A percentile compares a stretch with the other conserved stretches of the same genome.
Conservation (phyloP, 2,113 vertebrate species). For the Psilopogon haemacephalus region DNA sequence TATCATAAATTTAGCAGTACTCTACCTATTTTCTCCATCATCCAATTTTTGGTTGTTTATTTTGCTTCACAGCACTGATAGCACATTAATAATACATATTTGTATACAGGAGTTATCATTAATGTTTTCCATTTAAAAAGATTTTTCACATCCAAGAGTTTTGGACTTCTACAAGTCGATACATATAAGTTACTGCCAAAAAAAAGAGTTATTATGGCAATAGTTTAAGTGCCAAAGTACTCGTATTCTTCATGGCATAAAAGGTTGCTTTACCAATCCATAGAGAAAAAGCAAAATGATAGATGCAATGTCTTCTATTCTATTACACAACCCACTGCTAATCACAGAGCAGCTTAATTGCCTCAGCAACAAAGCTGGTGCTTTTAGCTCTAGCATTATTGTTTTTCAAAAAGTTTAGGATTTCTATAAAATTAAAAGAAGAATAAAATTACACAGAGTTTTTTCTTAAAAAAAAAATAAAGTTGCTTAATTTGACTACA, state of each 20-base stretch:
- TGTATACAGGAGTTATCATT: not conserved
- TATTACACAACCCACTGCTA: not conserved
- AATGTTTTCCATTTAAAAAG: not conserved
- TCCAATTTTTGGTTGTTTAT: not conserved
- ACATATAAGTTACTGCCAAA: not conserved
- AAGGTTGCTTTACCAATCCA: not conserved
- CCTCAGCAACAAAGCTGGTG: slow-evolving; percentile 14
- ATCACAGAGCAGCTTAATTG: slow-evolving; percentile 24
- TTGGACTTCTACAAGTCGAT: not conserved
- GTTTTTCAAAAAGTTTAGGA: not conserved
- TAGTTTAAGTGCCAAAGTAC: not conserved
- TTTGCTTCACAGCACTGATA: not conserved
- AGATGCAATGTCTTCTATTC: not conserved
- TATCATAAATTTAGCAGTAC: not conserved
- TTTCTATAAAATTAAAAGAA: not conserved
- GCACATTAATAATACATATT: not conserved
- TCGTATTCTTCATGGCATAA: not conserved
- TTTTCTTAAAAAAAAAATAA: not conserved
- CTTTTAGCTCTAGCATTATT: not conserved
- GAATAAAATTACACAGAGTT: not conserved
- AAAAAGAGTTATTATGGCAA: not conserved
- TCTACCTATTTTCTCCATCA: not conserved
- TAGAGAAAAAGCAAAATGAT: not conserved
- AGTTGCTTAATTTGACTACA: not conserved
- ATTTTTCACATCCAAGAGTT: not conserved